Evolutionary conservation across 1,140 invertebrate genomes (phyloP).

Genomic region (Radopholus similis): DNA sequence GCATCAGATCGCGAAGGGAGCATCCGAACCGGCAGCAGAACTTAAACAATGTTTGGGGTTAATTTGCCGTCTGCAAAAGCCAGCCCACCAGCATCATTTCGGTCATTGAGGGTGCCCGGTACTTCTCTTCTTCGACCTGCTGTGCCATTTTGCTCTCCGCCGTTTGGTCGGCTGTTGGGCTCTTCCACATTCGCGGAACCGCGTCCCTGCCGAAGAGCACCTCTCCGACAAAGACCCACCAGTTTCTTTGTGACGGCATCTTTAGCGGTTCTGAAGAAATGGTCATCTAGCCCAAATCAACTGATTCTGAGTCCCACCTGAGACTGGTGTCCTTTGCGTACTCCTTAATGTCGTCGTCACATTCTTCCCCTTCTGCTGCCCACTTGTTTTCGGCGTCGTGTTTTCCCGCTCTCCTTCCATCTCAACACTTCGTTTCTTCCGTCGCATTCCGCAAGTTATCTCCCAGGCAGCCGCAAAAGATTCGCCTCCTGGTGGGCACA

Average conservation of each 20-base stretch:
- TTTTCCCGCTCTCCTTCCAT: not conserved
- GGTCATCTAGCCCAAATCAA: too few relatives aligned
- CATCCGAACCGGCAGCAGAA: slow-evolving; percentile 28
- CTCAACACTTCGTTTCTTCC: slow-evolving; percentile 28
- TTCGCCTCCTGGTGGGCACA: slow-evolving; percentile 46
- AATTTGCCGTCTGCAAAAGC: not conserved
- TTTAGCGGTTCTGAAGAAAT: not conserved
- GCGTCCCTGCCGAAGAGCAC: not conserved
- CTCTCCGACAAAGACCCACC: not conserved
- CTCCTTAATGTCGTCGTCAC: not conserved
- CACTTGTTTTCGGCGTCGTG: not conserved
- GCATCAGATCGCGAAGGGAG: slow-evolving; percentile 24
- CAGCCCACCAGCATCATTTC: slow-evolving; percentile 25
- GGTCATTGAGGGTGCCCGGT: slow-evolving; percentile 26
- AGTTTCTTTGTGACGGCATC: not conserved
- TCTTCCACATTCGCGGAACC: too few relatives aligned
- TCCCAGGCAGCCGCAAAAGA: slow-evolving; percentile 45
- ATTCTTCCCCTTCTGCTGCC: not conserved
- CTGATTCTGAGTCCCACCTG: not conserved
- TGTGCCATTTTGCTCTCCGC: not conserved
- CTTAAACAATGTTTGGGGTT: not conserved
- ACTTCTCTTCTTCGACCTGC: not conserved
- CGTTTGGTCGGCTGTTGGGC: not conserved
- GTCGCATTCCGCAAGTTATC: slow-evolving; percentile 45
- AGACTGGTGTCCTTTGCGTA: slow-evolving; percentile 7